Evolutionary conservation across 2,113 vertebrate genomes (phyloP), one percentile per base, ranked within the genome.

Genomic region (Thamnaconus septentrionalis): DNA sequence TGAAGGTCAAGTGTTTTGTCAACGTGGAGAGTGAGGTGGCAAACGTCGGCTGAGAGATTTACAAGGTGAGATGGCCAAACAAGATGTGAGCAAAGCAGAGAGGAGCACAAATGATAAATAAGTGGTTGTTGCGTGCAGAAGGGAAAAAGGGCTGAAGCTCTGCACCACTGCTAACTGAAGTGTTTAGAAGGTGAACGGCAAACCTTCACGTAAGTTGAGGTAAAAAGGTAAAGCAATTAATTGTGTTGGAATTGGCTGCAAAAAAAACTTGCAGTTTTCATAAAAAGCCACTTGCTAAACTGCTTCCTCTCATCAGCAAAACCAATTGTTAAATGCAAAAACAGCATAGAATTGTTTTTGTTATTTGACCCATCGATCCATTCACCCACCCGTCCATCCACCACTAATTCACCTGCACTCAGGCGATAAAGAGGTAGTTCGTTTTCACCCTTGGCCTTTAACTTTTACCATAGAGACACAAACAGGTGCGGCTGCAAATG

Each of bases 1-100:
- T 85, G 87, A 92, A 93, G 90, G 90, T 91, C 86, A 85, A 90
- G 83, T 74, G 81, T 82, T 88, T 82, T 84, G 84, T 90, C 82
- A 89, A 83, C 80, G 79, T 61, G 69, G 68, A 71, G 78, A 73
- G 5, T 12, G 75, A 41, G 7, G 64, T 66, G 66, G 69, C 72
- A 59, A 68, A 66, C 73, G 53, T 50, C 71, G 45, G 63, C 51
- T 72, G 61, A 68, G 69, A 73, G 74, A 80, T 82, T 86, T 75
- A 82, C 85, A 73, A 65, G 59, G 52, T 59, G 55, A 44, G 18
- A 59, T 68, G 42, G 46, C 48, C 64, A 61, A 78, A 74, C 64
- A 78, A 68, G 65, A 66, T 4, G 18, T 31, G 48, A 60, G 66
- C 46, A 53, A 11, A 42, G 31, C 3, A 4, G 42, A 59, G 59